A percentile compares a stretch with the other conserved stretches of the same genome.
Evolutionary conservation across 2,888 invertebrate species (phyloP).

Genomic region (Xanthia icteritia): DNA sequence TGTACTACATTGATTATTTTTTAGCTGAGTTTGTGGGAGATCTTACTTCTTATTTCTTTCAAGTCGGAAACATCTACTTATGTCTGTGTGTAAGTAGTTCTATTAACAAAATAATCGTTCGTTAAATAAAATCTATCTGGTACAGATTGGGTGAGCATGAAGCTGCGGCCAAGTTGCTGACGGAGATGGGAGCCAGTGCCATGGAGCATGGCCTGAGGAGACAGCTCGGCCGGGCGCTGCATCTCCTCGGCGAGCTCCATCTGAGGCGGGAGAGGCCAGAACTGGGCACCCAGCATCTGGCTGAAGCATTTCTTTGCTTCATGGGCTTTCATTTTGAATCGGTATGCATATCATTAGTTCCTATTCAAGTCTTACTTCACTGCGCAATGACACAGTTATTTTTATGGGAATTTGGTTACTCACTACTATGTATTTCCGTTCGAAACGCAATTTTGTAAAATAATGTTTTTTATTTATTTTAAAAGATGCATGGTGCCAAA

Average conservation of each 20-base stretch:
- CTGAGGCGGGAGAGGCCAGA: slow-evolving; percentile 83
- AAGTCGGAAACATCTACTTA: not conserved
- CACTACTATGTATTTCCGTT: not conserved
- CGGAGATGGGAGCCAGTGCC: slow-evolving; percentile 86
- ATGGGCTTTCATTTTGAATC: slow-evolving; percentile 80
- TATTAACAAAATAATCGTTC: not conserved
- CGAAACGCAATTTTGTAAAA: not conserved
- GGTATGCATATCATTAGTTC: slow-evolving; percentile 58
- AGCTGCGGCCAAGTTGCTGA: slow-evolving; percentile 80
- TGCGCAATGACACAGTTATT: not conserved
- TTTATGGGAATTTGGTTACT: not conserved
- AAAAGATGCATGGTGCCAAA: not conserved
- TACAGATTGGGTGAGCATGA: slow-evolving; percentile 82
- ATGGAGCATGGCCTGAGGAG: slow-evolving; percentile 80
- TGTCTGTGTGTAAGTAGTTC: too few relatives aligned
- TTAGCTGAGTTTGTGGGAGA: not conserved
- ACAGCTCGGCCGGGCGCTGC: slow-evolving; percentile 84
- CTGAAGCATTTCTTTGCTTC: slow-evolving; percentile 86
- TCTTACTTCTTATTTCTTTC: not conserved
- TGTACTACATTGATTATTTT: not conserved
- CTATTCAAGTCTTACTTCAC: not conserved
- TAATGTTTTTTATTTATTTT: not conserved
- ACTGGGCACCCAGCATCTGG: slow-evolving; percentile 84
- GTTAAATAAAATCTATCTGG: not conserved
- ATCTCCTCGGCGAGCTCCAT: slow-evolving; percentile 85